phyloP scores from a whole-genome alignment of 2,113 vertebrate genomes.

The Plestiodon gilberti region DNA sequence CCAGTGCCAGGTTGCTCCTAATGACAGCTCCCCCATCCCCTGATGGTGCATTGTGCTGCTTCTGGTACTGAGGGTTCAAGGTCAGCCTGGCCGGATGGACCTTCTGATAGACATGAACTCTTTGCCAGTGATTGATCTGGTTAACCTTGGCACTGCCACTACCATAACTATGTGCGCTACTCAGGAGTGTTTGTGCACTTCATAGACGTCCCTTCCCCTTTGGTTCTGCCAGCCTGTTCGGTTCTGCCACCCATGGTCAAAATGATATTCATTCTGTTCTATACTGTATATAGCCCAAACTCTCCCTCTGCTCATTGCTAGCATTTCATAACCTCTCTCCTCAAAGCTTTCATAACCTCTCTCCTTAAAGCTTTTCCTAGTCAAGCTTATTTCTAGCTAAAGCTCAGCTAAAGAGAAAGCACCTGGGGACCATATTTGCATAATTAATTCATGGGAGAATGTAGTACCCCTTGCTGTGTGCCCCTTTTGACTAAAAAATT shows the following conservation, averaged over 20 bases:
- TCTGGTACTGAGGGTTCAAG: too few species aligned
- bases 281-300: neutral
- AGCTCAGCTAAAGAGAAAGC: neutral
- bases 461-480: neutral
- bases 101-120: too few species aligned
- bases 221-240: neutral
- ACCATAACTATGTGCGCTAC: too few species aligned
- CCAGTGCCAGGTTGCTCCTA: neutral
- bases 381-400: neutral
- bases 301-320: neutral
- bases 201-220: neutral
- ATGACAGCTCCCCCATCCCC: too few species aligned
- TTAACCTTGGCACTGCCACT: too few species aligned
- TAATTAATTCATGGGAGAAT: neutral
- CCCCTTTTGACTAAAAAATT: neutral
- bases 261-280: neutral
- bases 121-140: too few species aligned
- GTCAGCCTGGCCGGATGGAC: too few species aligned
- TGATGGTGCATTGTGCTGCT: too few species aligned
- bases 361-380: neutral
- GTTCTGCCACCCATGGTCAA: neutral
- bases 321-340: too few species aligned
- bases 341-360: neutral
- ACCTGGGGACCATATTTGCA: neutral
- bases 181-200: too few species aligned